Evolutionary conservation across 1,140 invertebrate species (phyloP).

Genomic region (Sitobion miscanthi): DNA sequence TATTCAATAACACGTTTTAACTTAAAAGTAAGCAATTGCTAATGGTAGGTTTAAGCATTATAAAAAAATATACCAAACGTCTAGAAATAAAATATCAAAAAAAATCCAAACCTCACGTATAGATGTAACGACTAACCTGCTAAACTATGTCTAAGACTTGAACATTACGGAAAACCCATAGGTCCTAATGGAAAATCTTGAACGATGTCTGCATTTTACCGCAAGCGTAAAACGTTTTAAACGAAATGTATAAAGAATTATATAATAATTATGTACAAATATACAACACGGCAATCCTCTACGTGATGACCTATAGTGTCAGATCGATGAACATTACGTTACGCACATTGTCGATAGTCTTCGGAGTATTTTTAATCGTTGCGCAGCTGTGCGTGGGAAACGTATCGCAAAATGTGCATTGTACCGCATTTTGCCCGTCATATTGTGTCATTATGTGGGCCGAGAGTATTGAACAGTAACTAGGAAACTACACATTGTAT

Average conservation of each 20-base stretch:
- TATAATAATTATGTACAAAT: not conserved
- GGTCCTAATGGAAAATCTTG: too few species aligned
- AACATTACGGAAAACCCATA: not conserved
- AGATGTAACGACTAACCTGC: too few species aligned
- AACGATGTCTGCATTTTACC: not conserved
- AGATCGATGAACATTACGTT: not conserved
- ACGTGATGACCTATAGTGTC: not conserved
- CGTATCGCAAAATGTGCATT: not conserved
- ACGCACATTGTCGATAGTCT: not conserved
- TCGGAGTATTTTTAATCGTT: not conserved
- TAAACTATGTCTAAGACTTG: not conserved
- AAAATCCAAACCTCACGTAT: too few species aligned
- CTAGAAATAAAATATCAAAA: too few species aligned
- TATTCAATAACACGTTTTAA: too few species aligned
- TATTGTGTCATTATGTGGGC: not conserved
- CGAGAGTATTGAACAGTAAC: not conserved
- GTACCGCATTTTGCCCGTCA: not conserved
- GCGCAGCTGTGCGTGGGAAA: not conserved
- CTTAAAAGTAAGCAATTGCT: too few species aligned
- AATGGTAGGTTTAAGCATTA: too few species aligned
- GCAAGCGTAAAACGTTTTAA: not conserved
- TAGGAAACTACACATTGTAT: not conserved
- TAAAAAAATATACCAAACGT: not conserved
- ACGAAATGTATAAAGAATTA: not conserved
- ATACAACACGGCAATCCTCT: not conserved